Evolutionary conservation across 2,113 vertebrate genomes (phyloP), one percentile per base, ranked within the genome.

Genomic region (Hypomesus transpacificus): DNA sequence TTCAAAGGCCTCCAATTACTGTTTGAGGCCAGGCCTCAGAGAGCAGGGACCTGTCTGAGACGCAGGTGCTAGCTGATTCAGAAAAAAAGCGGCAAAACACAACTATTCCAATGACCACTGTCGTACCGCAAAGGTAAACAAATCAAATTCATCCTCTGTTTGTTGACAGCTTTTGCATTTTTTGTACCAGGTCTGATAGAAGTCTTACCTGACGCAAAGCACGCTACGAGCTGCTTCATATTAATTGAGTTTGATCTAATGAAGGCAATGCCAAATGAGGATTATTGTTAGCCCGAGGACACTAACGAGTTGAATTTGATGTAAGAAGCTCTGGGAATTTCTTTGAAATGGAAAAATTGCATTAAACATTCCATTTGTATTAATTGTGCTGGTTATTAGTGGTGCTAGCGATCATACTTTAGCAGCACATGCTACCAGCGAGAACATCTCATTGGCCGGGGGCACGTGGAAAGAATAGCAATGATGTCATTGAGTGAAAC

Each of bases 301-400:
- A 80, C 72, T 11, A 70, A 76, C 62, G 67, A 82, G 80, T 83
- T 71, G 69, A 70, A 82, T 80, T 60, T 73, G 31, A 39, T 78
- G 68, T 75, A 75, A 71, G 73, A 82, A 59, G 85, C 84, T 80
- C 18, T 21, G 73, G 85, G 85, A 80, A 66, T 87, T 89, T 89
- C 86, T 89, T 88, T 89, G 87, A 90, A 89, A 89, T 89, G 85
- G 85, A 87, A 86, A 90, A 88, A 86, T 82, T 82, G 85, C 87
- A 89, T 90, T 90, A 89, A 89, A 85, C 86, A 89, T 89, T 90
- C 89, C 85, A 88, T 89, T 87, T 90, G 86, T 88, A 84, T 88
- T 89, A 86, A 72, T 66, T 66, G 72, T 24, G 62, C 67, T 73
- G 73, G 82, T 89, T 82, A 86, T 87, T 89, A 87, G 69, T 73